phyloP scores from a whole-genome alignment of 1,140 invertebrate genomes.

The Bicyclus anynana region DNA sequence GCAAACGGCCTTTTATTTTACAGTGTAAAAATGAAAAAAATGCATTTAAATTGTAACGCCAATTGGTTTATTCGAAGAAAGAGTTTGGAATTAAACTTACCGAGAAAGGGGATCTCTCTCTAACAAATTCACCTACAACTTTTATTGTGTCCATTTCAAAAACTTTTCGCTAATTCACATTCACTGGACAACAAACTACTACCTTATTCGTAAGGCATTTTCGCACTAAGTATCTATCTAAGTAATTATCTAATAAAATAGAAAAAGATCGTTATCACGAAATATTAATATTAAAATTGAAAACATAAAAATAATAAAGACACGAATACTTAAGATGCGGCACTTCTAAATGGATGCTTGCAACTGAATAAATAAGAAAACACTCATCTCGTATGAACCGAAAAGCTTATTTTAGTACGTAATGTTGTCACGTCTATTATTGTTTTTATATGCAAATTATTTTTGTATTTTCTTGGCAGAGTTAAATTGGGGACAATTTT shows the following conservation, averaged over 20 bases:
- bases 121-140: constrained; percentile 63
- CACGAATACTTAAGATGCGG: too few species aligned
- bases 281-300: not conserved
- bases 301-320: too few species aligned
- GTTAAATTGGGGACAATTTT: not conserved
- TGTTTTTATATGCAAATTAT: constrained; percentile 1
- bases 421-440: not conserved
- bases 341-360: not conserved
- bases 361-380: constrained; percentile 2
- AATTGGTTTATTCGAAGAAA: too few species aligned
- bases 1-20: too few species aligned
- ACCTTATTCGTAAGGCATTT: not conserved
- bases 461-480: constrained; percentile 1
- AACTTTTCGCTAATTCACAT: not conserved
- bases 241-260: too few species aligned
- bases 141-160: constrained; percentile 61
- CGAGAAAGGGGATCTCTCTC: constrained; percentile 66
- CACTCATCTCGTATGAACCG: not conserved
- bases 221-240: too few species aligned
- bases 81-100: too few species aligned
- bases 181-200: not conserved
- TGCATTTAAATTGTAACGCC: too few species aligned
- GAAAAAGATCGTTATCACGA: not conserved
- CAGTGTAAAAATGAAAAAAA: too few species aligned
- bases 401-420: constrained; percentile 1